These are phyloP conservation scores for Coelopa pilipes DNA, from an alignment of 2,888 invertebrate species.

Conservation along the genomic window DNA sequence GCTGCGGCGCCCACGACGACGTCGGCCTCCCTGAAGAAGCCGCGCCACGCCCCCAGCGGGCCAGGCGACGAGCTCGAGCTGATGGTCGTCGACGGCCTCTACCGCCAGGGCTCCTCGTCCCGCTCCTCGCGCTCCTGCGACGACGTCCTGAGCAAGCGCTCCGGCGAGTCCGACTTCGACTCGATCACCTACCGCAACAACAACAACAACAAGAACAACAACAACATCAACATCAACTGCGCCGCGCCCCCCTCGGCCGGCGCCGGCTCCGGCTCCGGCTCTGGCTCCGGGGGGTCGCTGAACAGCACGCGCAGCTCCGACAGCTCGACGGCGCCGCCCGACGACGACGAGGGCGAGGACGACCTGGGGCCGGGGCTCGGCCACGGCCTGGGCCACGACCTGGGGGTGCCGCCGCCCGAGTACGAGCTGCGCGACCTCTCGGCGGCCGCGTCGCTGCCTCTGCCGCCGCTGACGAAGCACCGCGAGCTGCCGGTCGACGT, in stretches of 20 bases:
- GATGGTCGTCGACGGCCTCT: constrained; percentile 58
- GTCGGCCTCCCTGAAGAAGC: constrained; percentile 33
- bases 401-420: constrained; percentile 61
- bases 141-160: constrained; percentile 61
- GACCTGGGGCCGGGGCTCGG: too few relatives aligned
- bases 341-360: constrained; percentile 4
- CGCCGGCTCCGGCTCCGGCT: neutral
- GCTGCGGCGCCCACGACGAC: neutral
- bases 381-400: constrained; percentile 33
- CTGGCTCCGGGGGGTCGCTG: constrained; percentile 35
- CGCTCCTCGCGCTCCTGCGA: constrained; percentile 58
- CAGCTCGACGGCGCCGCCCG: constrained; percentile 42
- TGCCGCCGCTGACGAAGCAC: constrained; percentile 56
- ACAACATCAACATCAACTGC: constrained; percentile 39
- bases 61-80: constrained; percentile 52
- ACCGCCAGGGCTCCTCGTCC: constrained; percentile 59
- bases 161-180: constrained; percentile 63
- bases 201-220: constrained; percentile 49
- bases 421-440: constrained; percentile 58
- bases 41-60: constrained; percentile 36
- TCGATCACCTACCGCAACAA: constrained; percentile 63
- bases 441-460: constrained; percentile 30
- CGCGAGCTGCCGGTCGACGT: constrained; percentile 87
- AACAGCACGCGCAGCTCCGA: constrained; percentile 56
- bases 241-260: constrained; percentile 31